These are phyloP conservation scores for Ladona fulva DNA, from an alignment of 1,140 invertebrate genomes.

Conservation along the genomic window DNA sequence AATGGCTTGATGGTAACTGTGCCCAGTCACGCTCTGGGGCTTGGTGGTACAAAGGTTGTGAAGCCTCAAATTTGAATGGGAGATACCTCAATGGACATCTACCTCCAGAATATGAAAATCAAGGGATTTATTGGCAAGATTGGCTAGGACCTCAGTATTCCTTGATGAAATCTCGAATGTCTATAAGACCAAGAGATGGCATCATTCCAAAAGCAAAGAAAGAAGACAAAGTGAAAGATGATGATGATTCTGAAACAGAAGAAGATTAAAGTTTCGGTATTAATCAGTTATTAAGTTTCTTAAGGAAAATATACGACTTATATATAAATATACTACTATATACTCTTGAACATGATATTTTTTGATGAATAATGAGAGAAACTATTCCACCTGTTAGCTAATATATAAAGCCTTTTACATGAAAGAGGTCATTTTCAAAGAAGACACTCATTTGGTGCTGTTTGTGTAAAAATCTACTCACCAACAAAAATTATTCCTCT, in stretches of 20 bases:
- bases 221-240: not conserved
- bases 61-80: slow-evolving; percentile 45
- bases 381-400: no score
- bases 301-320: no score
- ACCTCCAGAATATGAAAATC: slow-evolving; percentile 40
- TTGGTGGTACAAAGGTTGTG: slow-evolving; percentile 49
- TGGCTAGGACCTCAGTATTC: slow-evolving; percentile 46
- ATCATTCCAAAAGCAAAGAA: slow-evolving; percentile 14
- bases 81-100: slow-evolving; percentile 46
- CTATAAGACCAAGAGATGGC: slow-evolving; percentile 42
- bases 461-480: no score
- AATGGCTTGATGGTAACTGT: slow-evolving; percentile 57
- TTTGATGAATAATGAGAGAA: no score
- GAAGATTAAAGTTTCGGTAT: no score
- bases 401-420: no score
- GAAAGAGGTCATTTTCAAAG: no score
- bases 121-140: slow-evolving; percentile 51
- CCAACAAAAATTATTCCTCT: no score
- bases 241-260: not conserved
- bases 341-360: no score
- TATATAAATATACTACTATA: no score
- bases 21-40: slow-evolving; percentile 50
- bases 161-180: slow-evolving; percentile 44
- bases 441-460: no score
- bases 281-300: no score